Base-by-base conservation (phyloP, 2,113 vertebrate genomes). In the Puma concolor region DNA sequence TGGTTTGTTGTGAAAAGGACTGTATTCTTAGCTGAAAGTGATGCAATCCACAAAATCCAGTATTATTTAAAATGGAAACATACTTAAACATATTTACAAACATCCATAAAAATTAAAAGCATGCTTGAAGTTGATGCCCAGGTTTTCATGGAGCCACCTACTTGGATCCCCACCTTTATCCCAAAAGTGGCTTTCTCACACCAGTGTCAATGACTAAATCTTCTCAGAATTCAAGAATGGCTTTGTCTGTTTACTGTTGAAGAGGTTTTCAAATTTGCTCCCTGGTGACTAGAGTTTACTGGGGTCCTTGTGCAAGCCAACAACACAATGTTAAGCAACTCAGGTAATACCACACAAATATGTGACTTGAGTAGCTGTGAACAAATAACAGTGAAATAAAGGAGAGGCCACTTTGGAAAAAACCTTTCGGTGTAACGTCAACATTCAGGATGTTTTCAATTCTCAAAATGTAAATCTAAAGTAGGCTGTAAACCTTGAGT, bases 1-100 rank as follows among this genome's bases (percentile, higher is more conserved):
- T 6, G 11, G 69, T 54, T 31, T 92, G 8, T 74, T 90, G 54
- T 86, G 79, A 98, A 77, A 97, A 95, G 36, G 57, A 48, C 17
- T 63, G 33, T 17, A 82, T 74, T 86, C 81, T 80, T 72, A 69
- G 44, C 44, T 80, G 87, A 95, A 63, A 84, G 33, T 91, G 19
- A 87, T 27, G 23, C 7, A 86, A 21, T 25, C 14, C 48, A 64
- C 41, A 9, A 82, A 33, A 94, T 54, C 38, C 67, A 36, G 71
- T 79, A 66, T n/a, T 64, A 72, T 71, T 77, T 69, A 54, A 89
- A 33, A 81, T n/a, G 77, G 52, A 92, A 93, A 83, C 74, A 36
- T 33, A 88, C 64, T 50, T 52, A 38, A 38, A 72, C 14, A 69
- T 27, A 79, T 57, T 80, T 96, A 80, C 82, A 87, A 96, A 67